A percentile compares a stretch with the other conserved stretches of the same genome.
Conservation (phyloP, 2,113 vertebrate species). For the Sialia sialis region DNA sequence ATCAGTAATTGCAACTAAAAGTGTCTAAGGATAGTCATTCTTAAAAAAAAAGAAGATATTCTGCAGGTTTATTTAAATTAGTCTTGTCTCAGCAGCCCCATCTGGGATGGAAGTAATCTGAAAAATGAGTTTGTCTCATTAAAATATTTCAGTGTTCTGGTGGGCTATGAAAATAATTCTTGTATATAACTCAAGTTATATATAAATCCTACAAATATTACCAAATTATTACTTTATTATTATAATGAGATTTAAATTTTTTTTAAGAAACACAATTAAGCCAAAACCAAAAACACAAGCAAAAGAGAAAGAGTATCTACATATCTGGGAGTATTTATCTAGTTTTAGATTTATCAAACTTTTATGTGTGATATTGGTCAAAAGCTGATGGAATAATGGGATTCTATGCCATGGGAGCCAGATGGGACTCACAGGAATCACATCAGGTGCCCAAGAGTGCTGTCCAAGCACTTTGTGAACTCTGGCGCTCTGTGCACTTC, state of each 20-base stretch:
- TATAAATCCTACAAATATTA: not conserved
- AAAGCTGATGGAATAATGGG: not conserved
- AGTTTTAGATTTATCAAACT: not conserved
- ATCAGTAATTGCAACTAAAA: not conserved
- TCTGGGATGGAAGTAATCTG: not conserved
- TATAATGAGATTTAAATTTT: not conserved
- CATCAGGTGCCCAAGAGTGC: fast-evolving
- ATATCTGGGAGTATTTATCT: not conserved
- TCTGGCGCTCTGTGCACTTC: no score
- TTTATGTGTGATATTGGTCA: not conserved
- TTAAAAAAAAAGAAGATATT: not conserved
- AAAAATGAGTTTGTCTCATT: not conserved
- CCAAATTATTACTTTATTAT: not conserved
- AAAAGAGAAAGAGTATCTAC: not conserved
- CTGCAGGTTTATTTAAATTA: not conserved
- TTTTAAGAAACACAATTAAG: not conserved
- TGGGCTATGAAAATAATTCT: not conserved
- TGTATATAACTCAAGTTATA: not conserved
- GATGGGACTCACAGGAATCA: fast-evolving
- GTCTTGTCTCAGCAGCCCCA: not conserved
- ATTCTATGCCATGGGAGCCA: not conserved
- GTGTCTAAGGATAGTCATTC: not conserved
- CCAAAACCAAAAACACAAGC: not conserved
- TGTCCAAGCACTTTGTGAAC: not conserved
- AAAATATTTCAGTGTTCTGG: not conserved